phyloP scores from a whole-genome alignment of 2,888 invertebrate genomes.

The Netelia fuscicornis region DNA sequence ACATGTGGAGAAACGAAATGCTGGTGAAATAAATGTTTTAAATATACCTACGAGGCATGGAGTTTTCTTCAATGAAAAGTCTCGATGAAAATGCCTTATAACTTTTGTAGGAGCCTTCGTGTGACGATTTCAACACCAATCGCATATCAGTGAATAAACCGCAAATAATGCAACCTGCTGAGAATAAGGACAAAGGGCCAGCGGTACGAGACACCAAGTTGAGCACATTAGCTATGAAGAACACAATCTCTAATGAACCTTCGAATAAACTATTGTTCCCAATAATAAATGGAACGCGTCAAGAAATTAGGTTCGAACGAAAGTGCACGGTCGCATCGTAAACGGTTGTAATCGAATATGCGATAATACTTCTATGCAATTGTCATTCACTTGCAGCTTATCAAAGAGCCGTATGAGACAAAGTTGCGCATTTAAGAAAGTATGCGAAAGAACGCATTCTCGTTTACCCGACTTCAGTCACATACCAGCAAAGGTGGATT shows the following conservation, averaged over 20 bases:
- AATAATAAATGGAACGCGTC: conserved; percentile 6
- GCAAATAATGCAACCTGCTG: conserved; percentile 4
- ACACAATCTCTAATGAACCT: background rate
- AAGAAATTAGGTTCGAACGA: conserved; percentile 47
- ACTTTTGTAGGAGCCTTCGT: conserved; percentile 46
- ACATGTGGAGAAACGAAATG: conserved; percentile 83
- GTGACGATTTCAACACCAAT: conserved; percentile 20
- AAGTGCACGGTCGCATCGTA: background rate
- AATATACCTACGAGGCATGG: background rate
- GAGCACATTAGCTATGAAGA: background rate
- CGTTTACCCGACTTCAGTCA: conserved; percentile 71
- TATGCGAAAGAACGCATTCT: conserved; percentile 44
- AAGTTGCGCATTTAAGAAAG: conserved; percentile 35
- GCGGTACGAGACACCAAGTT: background rate
- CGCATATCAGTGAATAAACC: conserved; percentile 32
- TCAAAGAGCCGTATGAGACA: conserved; percentile 27
- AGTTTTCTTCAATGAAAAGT: too few relatives aligned
- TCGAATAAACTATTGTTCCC: conserved; percentile 13
- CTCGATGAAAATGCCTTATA: background rate
- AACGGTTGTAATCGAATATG: background rate
- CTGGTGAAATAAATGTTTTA: conserved; percentile 73
- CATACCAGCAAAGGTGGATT: conserved; percentile 69
- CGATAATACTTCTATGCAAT: background rate
- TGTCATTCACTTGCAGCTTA: conserved; percentile 15
- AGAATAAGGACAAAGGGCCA: background rate